Evolutionary conservation across 2,888 invertebrate genomes (phyloP).

Genomic region (Camponotus fellah): DNA sequence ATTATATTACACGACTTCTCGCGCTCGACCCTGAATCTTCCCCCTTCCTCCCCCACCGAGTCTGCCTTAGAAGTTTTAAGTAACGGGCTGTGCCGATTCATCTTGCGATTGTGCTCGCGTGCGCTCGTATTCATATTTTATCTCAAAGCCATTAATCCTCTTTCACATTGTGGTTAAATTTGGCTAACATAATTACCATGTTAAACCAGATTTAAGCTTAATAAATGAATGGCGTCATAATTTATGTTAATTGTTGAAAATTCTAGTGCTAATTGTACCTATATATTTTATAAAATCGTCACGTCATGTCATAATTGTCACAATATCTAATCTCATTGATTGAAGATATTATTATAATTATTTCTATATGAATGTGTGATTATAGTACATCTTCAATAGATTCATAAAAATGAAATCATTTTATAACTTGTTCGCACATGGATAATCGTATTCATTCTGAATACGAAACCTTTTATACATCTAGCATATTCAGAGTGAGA

Average conservation of each 20-base stretch:
- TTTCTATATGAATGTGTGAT: neutral
- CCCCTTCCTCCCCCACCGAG: neutral
- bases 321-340: neutral
- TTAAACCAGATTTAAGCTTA: slow-evolving; percentile 1
- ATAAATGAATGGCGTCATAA: neutral
- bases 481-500: slow-evolving; percentile 3
- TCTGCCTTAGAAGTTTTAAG: slow-evolving; percentile 9
- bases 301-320: neutral
- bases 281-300: neutral
- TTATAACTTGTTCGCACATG: neutral
- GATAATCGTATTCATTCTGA: slow-evolving; percentile 9
- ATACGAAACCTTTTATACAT: slow-evolving; percentile 3
- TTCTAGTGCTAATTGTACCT: neutral
- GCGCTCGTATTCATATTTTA: slow-evolving; percentile 18
- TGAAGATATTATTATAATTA: neutral
- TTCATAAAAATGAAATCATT: neutral
- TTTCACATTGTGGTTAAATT: neutral
- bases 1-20: slow-evolving; percentile 60
- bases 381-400: neutral
- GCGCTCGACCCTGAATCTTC: slow-evolving; percentile 36
- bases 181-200: neutral
- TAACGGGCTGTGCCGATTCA: neutral
- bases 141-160: slow-evolving; percentile 11
- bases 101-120: slow-evolving; percentile 11
- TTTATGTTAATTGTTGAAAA: slow-evolving; percentile 7